Evolutionary conservation across 2,797 vertebrate genomes (phyloP), one percentile per base, ranked within the genome.

Genomic region (Myoxocephalus aenaeus): DNA sequence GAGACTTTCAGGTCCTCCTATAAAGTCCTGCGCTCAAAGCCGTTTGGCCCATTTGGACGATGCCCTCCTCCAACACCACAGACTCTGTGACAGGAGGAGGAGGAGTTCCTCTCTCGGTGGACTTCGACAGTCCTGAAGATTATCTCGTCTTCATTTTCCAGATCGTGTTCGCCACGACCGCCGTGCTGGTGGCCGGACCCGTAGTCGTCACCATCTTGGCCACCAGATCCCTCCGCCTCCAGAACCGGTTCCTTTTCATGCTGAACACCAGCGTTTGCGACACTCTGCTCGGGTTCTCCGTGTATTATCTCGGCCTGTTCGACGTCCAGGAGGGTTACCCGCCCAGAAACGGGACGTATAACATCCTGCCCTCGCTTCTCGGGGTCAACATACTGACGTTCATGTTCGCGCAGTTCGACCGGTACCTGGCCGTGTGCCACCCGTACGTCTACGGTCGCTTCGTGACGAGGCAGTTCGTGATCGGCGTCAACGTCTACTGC

Each of bases 241-340:
- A 95, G 61, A 96, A 94, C 88, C 80, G 94, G n/a, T 96, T 94
- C 17, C 84, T 95, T 32, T 95, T 95, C 70, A 94, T 95, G 93
- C 82, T 95, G 7, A 96, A 94, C 89, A 94, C 94, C 8, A 95
- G 94, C 69, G 76, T 92, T 2, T 86, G 87, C 27, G 92, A 93
- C 50, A 92, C 89, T 0, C 61, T 93, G 12, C 51, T 87, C 0
- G 90, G 92, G 0, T 18, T 92, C 0, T 91, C 89, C 0, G 90
- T 91, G 2, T 91, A 64, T 65, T 92, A 93, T 6, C 70, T 90
- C 0, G 87, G 91, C 2, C 59, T 91, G 77, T 91, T 91, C 3
- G 91, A 89, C 14, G 91, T 93, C 13, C 78, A 91, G 12, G 94
- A 95, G 46, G 89, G 89, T 0, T 94, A 90, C 61, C 91, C 93